These are phyloP conservation scores for Popillia japonica DNA, from an alignment of 1,140 invertebrate species.

Conservation along the genomic window DNA sequence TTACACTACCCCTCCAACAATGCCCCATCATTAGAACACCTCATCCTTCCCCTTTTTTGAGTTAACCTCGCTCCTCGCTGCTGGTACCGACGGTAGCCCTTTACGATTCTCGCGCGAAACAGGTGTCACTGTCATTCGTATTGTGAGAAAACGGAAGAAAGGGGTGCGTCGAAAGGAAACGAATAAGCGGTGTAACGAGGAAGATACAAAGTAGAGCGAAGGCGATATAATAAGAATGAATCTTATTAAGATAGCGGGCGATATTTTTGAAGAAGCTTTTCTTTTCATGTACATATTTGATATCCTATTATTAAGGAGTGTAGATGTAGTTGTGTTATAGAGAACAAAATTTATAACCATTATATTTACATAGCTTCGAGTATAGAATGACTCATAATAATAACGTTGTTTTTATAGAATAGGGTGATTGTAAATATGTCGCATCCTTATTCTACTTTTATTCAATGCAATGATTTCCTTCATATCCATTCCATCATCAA, in stretches of 20 bases:
- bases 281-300: no score
- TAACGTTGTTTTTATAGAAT: no score
- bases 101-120: constrained; percentile 41
- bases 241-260: not conserved
- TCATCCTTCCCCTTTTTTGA: constrained; percentile 28
- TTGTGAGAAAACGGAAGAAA: not conserved
- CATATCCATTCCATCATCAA: no score
- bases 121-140: constrained; percentile 49
- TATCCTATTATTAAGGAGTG: no score
- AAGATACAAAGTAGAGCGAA: not conserved
- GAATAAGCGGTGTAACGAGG: not conserved
- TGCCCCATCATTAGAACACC: constrained; percentile 45
- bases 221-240: not conserved
- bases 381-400: no score
- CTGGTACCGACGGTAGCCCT: constrained; percentile 24
- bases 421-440: no score
- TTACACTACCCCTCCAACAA: constrained; percentile 48
- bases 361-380: no score
- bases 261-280: no score
- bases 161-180: not conserved
- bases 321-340: no score
- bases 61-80: not conserved
- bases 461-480: no score
- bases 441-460: no score
- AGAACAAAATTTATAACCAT: no score